Evolutionary conservation across 2,113 vertebrate species (phyloP).

Genomic region (Albula goreensis): DNA sequence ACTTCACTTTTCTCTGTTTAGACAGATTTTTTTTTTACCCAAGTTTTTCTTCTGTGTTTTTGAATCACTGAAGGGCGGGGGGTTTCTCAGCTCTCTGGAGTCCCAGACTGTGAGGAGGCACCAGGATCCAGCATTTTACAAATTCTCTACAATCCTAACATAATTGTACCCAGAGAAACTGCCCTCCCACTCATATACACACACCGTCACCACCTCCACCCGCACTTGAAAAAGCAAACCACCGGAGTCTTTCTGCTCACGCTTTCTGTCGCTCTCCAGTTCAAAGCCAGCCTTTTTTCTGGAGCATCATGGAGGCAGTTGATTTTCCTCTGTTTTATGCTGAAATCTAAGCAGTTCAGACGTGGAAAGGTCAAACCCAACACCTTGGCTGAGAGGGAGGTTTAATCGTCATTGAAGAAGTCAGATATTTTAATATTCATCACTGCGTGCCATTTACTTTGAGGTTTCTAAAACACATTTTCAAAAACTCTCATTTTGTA

Average conservation of each 20-base stretch:
- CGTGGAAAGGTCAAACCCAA: conserved; percentile 24
- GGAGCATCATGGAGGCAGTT: background rate
- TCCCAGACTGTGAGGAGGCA: background rate
- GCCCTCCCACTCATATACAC: background rate
- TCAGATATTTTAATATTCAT: conserved; percentile 20
- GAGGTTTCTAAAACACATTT: background rate
- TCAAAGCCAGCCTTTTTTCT: background rate
- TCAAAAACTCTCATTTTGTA: background rate
- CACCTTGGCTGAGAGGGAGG: conserved; percentile 5
- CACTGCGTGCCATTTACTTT: background rate
- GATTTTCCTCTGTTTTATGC: background rate
- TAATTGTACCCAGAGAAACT: background rate
- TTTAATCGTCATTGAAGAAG: conserved; percentile 8
- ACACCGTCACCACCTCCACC: background rate
- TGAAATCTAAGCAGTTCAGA: background rate
- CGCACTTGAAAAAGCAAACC: background rate
- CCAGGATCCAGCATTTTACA: background rate
- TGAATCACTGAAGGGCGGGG: background rate
- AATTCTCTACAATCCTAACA: background rate
- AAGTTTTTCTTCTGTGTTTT: background rate
- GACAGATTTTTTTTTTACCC: background rate
- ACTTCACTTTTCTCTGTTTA: background rate
- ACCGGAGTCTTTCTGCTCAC: background rate
- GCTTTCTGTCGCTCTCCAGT: background rate
- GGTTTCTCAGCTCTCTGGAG: background rate